Percentiles rank a stretch among this genome's conserved stretches.
Evolutionary conservation across 2,113 vertebrate species (phyloP).

Genomic region (Oreochromis niloticus): DNA sequence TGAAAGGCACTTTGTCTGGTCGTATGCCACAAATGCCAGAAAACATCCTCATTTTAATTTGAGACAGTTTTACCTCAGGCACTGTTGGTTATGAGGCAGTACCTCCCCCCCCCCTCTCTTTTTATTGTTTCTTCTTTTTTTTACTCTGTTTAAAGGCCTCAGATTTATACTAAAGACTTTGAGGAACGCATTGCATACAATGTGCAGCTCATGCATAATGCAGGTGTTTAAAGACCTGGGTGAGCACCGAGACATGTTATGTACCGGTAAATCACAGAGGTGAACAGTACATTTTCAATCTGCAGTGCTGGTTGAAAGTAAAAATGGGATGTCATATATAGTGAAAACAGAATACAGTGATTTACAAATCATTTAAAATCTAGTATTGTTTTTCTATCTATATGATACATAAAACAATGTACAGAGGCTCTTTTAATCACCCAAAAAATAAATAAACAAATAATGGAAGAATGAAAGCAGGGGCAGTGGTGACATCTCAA

Average conservation of each 20-base stretch:
- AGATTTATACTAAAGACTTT: background rate
- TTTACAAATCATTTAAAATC: background rate
- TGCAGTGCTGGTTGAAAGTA: background rate
- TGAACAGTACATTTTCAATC: background rate
- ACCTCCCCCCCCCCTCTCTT: background rate
- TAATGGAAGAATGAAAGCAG: background rate
- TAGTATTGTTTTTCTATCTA: background rate
- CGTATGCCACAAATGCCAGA: background rate
- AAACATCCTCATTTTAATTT: conserved; percentile 23
- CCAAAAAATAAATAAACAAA: background rate
- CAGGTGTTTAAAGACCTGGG: background rate
- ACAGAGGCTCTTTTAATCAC: background rate
- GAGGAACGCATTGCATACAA: background rate
- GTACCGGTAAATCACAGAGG: background rate
- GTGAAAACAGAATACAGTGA: background rate
- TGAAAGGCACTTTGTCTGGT: conserved; percentile 12
- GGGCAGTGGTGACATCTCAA: background rate
- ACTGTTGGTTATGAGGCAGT: background rate
- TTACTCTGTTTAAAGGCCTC: background rate
- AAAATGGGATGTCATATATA: background rate
- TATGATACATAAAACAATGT: background rate
- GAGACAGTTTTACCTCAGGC: conserved; percentile 5
- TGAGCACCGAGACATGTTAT: background rate
- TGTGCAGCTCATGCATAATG: conserved; percentile 8
- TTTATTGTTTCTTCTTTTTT: background rate